Percentiles rank a stretch among this genome's conserved stretches.
phyloP scores from a whole-genome alignment of 2,113 vertebrate genomes.

The Oryzias javanicus region DNA sequence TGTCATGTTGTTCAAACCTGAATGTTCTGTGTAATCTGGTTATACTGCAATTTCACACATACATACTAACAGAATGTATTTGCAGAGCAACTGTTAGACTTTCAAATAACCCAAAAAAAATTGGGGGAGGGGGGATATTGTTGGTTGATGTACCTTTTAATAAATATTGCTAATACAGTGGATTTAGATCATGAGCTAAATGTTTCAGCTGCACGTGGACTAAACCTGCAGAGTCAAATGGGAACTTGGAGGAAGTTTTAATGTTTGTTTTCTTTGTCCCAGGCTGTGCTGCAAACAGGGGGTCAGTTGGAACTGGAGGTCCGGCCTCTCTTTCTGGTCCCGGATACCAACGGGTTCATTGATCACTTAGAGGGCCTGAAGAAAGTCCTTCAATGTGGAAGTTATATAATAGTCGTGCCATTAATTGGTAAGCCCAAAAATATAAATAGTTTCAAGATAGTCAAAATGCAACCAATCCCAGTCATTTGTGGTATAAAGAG shows the following conservation, averaged over 20 bases:
- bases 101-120: too few relatives aligned
- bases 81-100: too few relatives aligned
- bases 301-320: conserved; percentile 95
- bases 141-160: too few relatives aligned
- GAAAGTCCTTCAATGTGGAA: conserved; percentile 85
- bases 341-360: conserved; percentile 97
- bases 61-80: too few relatives aligned
- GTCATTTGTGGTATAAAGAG: not conserved
- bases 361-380: conserved; percentile 89
- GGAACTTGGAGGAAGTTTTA: not conserved
- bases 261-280: conserved; percentile 6
- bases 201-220: too few relatives aligned
- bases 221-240: too few relatives aligned
- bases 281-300: conserved; percentile 93
- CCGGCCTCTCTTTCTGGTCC: conserved; percentile 90
- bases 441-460: conserved; percentile 1
- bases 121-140: too few relatives aligned
- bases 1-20: too few relatives aligned
- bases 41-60: too few relatives aligned
- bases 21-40: too few relatives aligned
- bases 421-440: conserved; percentile 86
- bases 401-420: conserved; percentile 94
- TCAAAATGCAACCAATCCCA: not conserved
- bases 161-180: too few relatives aligned
- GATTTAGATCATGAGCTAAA: too few relatives aligned